Evolutionary conservation across 2,113 vertebrate species (phyloP), one percentile per base, ranked within the genome.

Genomic region (Dasyurus viverrinus): DNA sequence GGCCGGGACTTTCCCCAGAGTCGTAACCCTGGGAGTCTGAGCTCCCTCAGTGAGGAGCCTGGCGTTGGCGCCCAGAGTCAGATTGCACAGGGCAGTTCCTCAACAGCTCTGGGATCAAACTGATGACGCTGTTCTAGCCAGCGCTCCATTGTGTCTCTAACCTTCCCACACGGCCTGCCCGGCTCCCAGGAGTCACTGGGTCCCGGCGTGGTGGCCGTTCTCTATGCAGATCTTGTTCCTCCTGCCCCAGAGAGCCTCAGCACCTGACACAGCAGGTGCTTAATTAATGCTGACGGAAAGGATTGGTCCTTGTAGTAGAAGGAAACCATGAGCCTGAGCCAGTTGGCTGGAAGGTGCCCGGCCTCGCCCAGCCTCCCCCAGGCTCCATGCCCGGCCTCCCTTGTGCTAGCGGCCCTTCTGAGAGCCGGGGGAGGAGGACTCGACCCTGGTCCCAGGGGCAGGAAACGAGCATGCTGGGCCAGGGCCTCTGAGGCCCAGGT

Each of bases 391-490:
- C 5, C 16, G 12, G 1, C 19, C 36, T 14, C 27, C 27, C 27
- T 57, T 57, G 55, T 55, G 25, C 24, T 26, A 12, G 2, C 0
- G 9, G 50, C 50, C 10, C 50, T 52, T 52, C 50, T 52, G n/a
- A 84, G 68, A 16, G 36, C 16, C 6, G 6, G 19, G n/a, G n/a
- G 6, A 19, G 36, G 36, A 12, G 60, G 26, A 30, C 57, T 57
- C 11, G 5, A 0, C 30, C 4, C 1, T 0, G 3, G 10, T 10
- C 57, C 14, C 68, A 19, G 0, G 0, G 68, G 14, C 60, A 76
- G 36, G 57, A 30, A 60, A 30, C 9, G 3, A 11, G 27, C 27
- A 24, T 2, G 27, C 8, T 27, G 9, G 9, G 11, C 54, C 25
- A 3, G 10, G 55, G 55, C 50, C 50, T 50, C 50, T 9, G 50